Conservation (phyloP, 2,797 vertebrate species). For the Naso thynnoides region DNA sequence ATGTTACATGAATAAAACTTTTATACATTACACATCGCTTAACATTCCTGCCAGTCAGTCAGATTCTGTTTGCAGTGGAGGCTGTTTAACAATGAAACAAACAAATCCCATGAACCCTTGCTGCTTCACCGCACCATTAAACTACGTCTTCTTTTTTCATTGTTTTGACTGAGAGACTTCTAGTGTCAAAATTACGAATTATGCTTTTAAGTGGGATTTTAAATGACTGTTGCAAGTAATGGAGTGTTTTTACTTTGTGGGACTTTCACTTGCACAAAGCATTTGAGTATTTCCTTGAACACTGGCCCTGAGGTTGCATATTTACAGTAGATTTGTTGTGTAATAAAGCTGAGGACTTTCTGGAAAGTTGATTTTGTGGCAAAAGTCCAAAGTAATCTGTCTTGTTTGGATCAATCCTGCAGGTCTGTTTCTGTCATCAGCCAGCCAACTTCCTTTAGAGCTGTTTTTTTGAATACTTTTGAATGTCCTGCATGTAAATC, state of each 20-base stretch:
- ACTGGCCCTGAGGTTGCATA: constrained; percentile 1
- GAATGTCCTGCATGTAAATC: constrained; percentile 31
- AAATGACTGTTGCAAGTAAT: background rate
- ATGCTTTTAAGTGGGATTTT: background rate
- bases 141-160: no score
- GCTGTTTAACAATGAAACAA: no score
- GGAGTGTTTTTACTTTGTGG: background rate
- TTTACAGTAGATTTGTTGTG: background rate
- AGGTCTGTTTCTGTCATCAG: constrained; percentile 68
- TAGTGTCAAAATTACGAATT: no score
- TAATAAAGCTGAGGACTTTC: constrained; percentile 23
- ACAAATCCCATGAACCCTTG: no score
- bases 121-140: no score
- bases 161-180: no score
- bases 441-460: constrained; percentile 25
- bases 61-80: no score
- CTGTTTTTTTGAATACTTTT: constrained; percentile 21
- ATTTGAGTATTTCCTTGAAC: background rate
- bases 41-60: no score
- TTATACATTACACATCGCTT: no score
- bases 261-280: constrained; percentile 5
- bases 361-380: constrained; percentile 30
- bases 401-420: constrained; percentile 20
- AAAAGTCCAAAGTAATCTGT: constrained; percentile 13
- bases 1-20: no score